Percentiles rank a stretch among this genome's conserved stretches.
phyloP scores from a whole-genome alignment of 2,797 vertebrate species.

The Semotilus atromaculatus region DNA sequence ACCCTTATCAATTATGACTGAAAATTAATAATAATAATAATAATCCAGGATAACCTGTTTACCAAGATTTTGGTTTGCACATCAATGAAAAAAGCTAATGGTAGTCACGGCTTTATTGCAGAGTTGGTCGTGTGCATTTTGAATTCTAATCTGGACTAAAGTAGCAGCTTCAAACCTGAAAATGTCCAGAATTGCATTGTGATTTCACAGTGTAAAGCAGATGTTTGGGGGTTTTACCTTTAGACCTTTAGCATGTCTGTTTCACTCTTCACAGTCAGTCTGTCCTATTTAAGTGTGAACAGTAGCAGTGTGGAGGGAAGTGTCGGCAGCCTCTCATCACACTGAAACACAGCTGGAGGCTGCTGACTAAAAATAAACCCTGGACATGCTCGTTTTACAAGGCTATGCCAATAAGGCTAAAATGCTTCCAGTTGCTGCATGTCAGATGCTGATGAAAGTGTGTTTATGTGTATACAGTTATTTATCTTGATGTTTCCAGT shows the following conservation, averaged over 20 bases:
- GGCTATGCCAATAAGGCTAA: constrained; percentile 3
- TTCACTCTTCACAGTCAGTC: constrained; percentile 25
- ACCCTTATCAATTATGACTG: background rate
- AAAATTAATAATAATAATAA: background rate
- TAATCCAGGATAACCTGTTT: background rate
- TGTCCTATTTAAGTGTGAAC: constrained; percentile 37
- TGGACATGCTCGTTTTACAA: constrained; percentile 19
- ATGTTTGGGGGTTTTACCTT: background rate
- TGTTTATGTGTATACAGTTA: background rate
- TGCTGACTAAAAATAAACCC: constrained; percentile 52
- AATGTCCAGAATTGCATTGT: background rate
- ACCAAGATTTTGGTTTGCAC: background rate
- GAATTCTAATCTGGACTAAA: background rate
- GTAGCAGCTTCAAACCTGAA: background rate
- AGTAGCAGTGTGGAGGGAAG: constrained; percentile 7
- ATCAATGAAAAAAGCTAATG: background rate
- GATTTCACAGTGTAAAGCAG: background rate
- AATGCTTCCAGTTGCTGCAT: background rate
- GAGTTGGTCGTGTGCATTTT: background rate
- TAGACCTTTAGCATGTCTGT: background rate
- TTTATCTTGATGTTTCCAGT: background rate
- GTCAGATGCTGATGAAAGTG: background rate
- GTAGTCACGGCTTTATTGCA: background rate
- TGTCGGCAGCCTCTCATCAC: constrained; percentile 38
- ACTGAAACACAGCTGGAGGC: constrained; percentile 47